A percentile compares a stretch with the other conserved stretches of the same genome.
Evolutionary conservation across 2,113 vertebrate species (phyloP).

Genomic region (Hyperopisus bebe): DNA sequence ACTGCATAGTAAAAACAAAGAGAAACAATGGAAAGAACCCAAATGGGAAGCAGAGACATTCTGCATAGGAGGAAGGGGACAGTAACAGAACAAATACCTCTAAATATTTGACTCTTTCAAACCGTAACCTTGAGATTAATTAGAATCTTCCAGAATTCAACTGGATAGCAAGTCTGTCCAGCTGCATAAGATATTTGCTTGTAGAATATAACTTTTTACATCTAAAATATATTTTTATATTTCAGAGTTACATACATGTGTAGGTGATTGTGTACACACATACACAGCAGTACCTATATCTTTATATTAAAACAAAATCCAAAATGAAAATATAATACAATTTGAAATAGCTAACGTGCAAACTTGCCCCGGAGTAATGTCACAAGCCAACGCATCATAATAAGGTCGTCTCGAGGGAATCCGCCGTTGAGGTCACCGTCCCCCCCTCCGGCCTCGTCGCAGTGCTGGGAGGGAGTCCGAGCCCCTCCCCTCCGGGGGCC

Average conservation of each 20-base stretch:
- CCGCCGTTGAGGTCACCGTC: conserved; percentile 27
- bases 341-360: conserved; percentile 73
- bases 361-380: conserved; percentile 66
- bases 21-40: neutral
- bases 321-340: conserved; percentile 65
- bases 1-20: neutral
- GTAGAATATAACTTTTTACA: conserved; percentile 33
- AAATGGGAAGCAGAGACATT: neutral
- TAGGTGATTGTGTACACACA: conserved; percentile 23
- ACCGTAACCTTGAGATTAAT: neutral
- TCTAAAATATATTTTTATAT: conserved; percentile 32
- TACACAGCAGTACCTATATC: conserved; percentile 49
- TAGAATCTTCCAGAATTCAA: conserved; percentile 22
- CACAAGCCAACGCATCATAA: conserved; percentile 53
- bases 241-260: conserved; percentile 11
- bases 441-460: conserved; percentile 35
- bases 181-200: conserved; percentile 19
- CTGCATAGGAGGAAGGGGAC: neutral
- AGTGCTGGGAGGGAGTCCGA: conserved; percentile 11
- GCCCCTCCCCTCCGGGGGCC: conserved; percentile 36
- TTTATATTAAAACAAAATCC: conserved; percentile 54
- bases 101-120: conserved; percentile 8
- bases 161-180: conserved; percentile 20
- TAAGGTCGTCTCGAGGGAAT: conserved; percentile 55
- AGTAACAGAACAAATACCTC: conserved; percentile 3